A percentile compares a stretch with the other conserved stretches of the same genome.
Conservation (phyloP, 2,113 vertebrate genomes). For the Actenoides lindsayi region DNA sequence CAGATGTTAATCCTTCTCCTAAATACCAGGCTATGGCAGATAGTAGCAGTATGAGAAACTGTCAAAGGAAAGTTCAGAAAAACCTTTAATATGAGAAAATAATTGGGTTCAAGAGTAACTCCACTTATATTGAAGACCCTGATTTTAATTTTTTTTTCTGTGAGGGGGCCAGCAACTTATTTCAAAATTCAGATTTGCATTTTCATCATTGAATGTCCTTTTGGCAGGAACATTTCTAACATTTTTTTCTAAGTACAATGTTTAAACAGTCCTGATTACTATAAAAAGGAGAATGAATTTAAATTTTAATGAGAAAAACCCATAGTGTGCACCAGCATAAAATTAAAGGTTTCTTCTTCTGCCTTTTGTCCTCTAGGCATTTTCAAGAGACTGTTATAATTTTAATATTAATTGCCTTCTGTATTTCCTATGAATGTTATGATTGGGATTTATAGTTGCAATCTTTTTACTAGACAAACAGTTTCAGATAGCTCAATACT, state of each 20-base stretch:
- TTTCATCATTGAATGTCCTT: neutral
- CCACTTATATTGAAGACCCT: neutral
- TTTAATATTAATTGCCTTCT: neutral
- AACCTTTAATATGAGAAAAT: neutral
- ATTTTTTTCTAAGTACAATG: neutral
- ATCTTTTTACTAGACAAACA: neutral
- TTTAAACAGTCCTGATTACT: slow-evolving; percentile 1
- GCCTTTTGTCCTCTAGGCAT: neutral
- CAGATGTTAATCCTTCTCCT: neutral
- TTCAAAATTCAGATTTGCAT: neutral
- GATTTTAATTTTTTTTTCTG: neutral
- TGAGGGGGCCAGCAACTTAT: neutral
- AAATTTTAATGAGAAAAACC: slow-evolving; percentile 35
- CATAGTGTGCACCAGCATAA: neutral
- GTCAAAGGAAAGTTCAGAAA: neutral
- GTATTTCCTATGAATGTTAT: neutral
- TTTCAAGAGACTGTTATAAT: neutral
- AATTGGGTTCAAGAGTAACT: neutral
- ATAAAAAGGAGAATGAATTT: slow-evolving; percentile 23
- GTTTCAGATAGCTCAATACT: neutral
- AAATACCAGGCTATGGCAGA: neutral
- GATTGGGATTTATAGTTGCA: neutral
- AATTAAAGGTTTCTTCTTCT: neutral
- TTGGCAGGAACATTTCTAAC: neutral
- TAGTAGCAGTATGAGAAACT: neutral